phyloP scores from a whole-genome alignment of 2,113 vertebrate species.

The mouse (Mus musculus) region DNA sequence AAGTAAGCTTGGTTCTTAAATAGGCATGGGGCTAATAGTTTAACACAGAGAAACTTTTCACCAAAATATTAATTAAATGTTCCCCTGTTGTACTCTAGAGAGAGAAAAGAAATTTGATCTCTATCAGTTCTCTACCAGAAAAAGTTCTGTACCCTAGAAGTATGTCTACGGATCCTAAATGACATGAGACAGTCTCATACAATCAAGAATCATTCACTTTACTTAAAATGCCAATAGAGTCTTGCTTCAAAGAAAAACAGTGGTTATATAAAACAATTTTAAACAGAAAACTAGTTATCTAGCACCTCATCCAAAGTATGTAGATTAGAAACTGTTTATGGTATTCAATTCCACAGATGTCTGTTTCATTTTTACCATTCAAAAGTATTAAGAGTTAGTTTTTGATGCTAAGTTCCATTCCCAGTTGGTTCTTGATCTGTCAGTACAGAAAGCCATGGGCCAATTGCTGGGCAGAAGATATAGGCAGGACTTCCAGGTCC shows the following conservation, averaged over 20 bases:
- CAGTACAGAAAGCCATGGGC: too few species aligned
- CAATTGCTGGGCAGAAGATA: too few species aligned
- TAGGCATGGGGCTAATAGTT: background rate
- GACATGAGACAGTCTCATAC: background rate
- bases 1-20: background rate
- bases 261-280: background rate
- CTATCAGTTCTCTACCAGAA: background rate
- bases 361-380: conserved; percentile 37
- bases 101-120: background rate
- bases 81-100: background rate
- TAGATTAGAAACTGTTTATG: background rate
- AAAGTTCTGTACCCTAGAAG: background rate
- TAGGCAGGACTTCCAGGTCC: too few species aligned
- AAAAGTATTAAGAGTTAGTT: background rate
- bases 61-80: background rate
- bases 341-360: background rate
- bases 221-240: background rate
- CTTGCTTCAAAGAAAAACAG: background rate
- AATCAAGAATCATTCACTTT: background rate
- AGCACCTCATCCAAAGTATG: background rate
- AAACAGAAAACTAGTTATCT: background rate
- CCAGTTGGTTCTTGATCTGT: too few species aligned
- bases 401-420: too few species aligned
- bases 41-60: conserved; percentile 1
- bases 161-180: background rate